A percentile compares a stretch with the other conserved stretches of the same genome.
phyloP scores from a whole-genome alignment of 2,797 vertebrate species.

The Propithecus deckenii region DNA sequence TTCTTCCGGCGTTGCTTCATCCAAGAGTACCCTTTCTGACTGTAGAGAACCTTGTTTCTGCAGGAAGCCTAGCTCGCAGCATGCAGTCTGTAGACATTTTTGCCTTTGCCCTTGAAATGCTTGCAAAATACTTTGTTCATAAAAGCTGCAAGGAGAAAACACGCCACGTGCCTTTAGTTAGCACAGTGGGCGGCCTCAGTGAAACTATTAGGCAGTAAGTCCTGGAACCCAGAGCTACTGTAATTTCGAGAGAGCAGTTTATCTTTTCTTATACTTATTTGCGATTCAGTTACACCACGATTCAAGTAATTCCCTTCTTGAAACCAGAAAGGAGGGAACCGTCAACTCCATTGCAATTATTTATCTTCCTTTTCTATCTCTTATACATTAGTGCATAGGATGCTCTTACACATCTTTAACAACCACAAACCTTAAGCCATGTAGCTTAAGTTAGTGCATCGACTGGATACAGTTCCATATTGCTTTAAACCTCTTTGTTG shows the following conservation, averaged over 20 bases:
- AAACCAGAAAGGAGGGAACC: slow-evolving; percentile 62
- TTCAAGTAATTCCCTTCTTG: slow-evolving; percentile 66
- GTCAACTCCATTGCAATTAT: slow-evolving; percentile 61
- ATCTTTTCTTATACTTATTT: slow-evolving; percentile 72
- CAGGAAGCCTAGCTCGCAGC: slow-evolving; percentile 68
- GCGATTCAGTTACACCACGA: slow-evolving; percentile 76
- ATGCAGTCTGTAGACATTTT: slow-evolving; percentile 66
- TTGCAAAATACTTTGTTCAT: slow-evolving; percentile 83
- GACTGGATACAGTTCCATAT: slow-evolving; percentile 87
- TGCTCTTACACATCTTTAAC: slow-evolving; percentile 83
- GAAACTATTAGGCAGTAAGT: slow-evolving; percentile 45
- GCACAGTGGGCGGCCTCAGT: slow-evolving; percentile 69
- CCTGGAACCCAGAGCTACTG: slow-evolving; percentile 71
- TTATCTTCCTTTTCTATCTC: slow-evolving; percentile 75
- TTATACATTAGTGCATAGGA: slow-evolving; percentile 76
- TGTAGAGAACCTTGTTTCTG: slow-evolving; percentile 73
- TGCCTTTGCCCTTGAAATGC: slow-evolving; percentile 77
- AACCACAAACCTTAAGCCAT: slow-evolving; percentile 81
- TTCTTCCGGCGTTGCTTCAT: slow-evolving; percentile 55
- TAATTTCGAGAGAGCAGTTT: slow-evolving; percentile 67
- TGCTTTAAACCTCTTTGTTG: slow-evolving; percentile 89
- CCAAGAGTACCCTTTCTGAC: slow-evolving; percentile 46
- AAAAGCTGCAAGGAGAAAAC: slow-evolving; percentile 68
- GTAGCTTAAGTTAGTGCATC: slow-evolving; percentile 85
- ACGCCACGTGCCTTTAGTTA: slow-evolving; percentile 75